These are phyloP conservation scores for Sterrhoptilus dennistouni DNA, from an alignment of 2,113 vertebrate genomes.

Conservation along the genomic window DNA sequence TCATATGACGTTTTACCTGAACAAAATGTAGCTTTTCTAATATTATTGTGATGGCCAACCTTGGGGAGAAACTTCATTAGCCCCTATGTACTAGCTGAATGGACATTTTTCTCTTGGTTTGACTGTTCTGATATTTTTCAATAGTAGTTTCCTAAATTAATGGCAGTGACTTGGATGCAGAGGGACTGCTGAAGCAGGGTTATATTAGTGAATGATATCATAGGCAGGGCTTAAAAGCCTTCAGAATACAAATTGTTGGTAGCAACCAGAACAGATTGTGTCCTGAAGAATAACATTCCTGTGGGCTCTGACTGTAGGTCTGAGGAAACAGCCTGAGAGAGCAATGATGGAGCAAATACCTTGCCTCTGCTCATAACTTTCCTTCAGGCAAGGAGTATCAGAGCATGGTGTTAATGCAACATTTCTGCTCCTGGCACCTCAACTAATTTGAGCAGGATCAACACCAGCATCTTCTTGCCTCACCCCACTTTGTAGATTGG, in stretches of 20 bases:
- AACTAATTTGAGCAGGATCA: not conserved
- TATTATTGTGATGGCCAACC: not conserved
- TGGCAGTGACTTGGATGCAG: not conserved
- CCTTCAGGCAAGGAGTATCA: not conserved
- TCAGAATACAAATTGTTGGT: not conserved
- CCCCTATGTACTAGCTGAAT: not conserved
- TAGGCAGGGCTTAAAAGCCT: not conserved
- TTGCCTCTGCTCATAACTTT: not conserved
- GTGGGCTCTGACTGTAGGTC: not conserved
- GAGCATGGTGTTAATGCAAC: not conserved
- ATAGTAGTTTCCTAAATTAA: slow-evolving; percentile 17
- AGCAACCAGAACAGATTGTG: not conserved
- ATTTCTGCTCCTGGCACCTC: not conserved
- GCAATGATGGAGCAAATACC: not conserved
- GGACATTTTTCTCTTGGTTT: slow-evolving; percentile 19
- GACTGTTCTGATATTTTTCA: slow-evolving; percentile 16
- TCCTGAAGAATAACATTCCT: not conserved
- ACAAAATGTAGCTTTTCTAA: not conserved
- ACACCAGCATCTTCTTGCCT: not conserved
- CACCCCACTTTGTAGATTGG: not conserved
- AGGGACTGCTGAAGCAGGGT: not conserved
- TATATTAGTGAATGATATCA: not conserved
- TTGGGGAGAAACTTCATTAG: slow-evolving; percentile 16
- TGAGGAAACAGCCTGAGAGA: not conserved
- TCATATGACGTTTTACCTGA: not conserved